phyloP scores from a whole-genome alignment of 2,888 invertebrate species.

The Dysmachus trigonus region DNA sequence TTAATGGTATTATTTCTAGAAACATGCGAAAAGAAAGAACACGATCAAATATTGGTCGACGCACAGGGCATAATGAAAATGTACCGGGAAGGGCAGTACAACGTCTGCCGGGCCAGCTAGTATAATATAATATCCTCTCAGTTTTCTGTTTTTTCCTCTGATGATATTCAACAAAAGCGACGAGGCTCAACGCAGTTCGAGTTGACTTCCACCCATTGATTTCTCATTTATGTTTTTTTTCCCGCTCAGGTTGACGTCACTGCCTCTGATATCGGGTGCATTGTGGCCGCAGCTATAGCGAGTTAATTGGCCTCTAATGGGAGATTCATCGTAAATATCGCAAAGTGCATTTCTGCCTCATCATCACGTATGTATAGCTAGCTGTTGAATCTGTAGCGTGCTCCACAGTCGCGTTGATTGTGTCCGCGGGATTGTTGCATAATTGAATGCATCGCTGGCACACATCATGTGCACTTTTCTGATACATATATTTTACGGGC shows the following conservation, averaged over 20 bases:
- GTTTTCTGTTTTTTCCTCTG: neutral
- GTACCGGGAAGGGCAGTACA: no score
- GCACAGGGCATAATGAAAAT: no score
- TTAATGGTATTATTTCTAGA: no score
- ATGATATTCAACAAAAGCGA: neutral
- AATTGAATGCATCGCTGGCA: neutral
- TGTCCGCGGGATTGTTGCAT: neutral
- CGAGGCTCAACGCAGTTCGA: neutral
- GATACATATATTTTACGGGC: neutral
- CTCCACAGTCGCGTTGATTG: neutral
- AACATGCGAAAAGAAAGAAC: no score
- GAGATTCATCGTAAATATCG: neutral
- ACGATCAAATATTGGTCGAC: no score
- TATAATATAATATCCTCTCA: neutral
- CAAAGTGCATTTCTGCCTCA: neutral
- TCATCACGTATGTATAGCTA: neutral
- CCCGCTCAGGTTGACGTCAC: neutral
- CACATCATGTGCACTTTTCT: neutral
- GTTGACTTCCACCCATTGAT: neutral
- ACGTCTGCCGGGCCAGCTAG: no score
- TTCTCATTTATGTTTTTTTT: neutral
- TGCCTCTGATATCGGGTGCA: neutral
- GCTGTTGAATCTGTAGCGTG: neutral
- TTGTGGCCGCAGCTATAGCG: neutral
- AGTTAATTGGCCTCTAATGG: neutral